phyloP scores from a whole-genome alignment of 2,113 vertebrate species.

The Geococcyx californianus region DNA sequence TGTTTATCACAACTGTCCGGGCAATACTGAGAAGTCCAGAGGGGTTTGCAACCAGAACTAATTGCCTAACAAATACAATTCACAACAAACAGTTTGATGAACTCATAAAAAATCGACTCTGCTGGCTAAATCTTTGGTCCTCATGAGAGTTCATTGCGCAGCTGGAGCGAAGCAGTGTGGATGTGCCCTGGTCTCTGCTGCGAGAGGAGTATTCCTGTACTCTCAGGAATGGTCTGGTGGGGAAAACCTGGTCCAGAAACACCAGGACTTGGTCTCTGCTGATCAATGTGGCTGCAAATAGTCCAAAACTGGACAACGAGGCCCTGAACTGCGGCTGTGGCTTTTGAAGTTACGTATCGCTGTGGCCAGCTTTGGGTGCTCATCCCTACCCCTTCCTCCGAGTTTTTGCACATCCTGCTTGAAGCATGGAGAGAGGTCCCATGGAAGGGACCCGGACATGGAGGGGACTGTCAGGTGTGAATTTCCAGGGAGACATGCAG shows the following conservation, averaged over 20 bases:
- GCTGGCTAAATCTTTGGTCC: background rate
- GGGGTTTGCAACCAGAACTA: background rate
- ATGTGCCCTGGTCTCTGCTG: background rate
- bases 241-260: background rate
- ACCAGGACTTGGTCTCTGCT: background rate
- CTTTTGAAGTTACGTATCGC: background rate
- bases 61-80: background rate
- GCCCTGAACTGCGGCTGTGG: background rate
- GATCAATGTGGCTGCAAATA: background rate
- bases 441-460: rapidly evolving
- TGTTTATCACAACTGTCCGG: background rate
- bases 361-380: background rate
- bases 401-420: background rate
- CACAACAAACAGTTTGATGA: background rate
- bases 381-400: background rate
- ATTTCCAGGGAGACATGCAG: background rate
- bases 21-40: background rate
- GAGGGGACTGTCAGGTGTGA: background rate
- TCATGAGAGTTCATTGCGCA: background rate
- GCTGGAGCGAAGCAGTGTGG: rapidly evolving
- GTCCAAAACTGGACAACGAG: background rate
- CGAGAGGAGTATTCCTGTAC: rapidly evolving
- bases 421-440: background rate
- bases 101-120: background rate
- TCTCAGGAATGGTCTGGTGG: background rate